phyloP scores from a whole-genome alignment of 2,113 vertebrate species.

The Semicossyphus pulcher region DNA sequence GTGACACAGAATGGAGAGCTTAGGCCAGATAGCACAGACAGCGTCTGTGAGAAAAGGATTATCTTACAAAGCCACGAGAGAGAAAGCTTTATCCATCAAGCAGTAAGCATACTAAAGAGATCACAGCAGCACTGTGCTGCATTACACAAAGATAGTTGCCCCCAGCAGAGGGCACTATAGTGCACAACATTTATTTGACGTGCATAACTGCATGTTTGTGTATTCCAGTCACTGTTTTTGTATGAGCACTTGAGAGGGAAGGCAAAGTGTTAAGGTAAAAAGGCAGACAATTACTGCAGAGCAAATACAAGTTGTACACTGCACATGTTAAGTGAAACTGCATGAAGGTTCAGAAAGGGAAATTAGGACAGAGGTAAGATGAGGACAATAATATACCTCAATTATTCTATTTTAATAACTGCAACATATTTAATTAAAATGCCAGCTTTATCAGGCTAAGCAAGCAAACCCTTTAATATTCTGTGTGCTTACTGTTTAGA shows the following conservation, averaged over 20 bases:
- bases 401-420: background rate
- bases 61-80: conserved; percentile 17
- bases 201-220: too few relatives aligned
- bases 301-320: too few relatives aligned
- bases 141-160: background rate
- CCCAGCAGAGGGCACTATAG: conserved; percentile 60
- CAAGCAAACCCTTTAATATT: too few relatives aligned
- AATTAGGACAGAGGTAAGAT: background rate
- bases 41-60: conserved; percentile 33
- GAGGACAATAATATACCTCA: too few relatives aligned
- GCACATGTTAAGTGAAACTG: too few relatives aligned
- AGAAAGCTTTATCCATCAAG: conserved; percentile 38
- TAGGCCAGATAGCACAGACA: conserved; percentile 20
- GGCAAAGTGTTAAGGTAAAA: too few relatives aligned
- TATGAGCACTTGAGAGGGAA: too few relatives aligned
- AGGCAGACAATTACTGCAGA: too few relatives aligned
- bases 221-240: too few relatives aligned
- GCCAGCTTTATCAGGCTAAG: background rate
- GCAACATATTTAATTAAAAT: background rate
- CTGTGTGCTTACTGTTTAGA: too few relatives aligned
- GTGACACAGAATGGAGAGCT: conserved; percentile 18
- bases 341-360: background rate
- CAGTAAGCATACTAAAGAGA: conserved; percentile 18
- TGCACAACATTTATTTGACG: background rate
- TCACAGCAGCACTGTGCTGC: background rate